Evolutionary conservation across 2,888 invertebrate species (phyloP).

Genomic region (Nudaria mundana): DNA sequence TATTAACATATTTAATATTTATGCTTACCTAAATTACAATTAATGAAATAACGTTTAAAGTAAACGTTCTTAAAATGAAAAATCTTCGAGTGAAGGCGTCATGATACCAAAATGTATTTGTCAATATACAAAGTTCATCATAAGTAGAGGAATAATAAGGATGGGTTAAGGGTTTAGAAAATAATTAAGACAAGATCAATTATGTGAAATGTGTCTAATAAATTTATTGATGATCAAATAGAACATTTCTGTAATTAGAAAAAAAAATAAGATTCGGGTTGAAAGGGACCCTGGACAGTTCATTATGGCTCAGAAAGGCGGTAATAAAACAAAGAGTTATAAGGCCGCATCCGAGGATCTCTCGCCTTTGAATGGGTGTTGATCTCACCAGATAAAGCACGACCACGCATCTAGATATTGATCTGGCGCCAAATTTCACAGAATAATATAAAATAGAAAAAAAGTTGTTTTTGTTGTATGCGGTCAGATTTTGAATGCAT

Average conservation of each 20-base stretch:
- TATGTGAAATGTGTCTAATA: background rate
- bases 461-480: slow-evolving; percentile 40
- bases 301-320: slow-evolving; percentile 51
- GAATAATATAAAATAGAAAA: slow-evolving; percentile 49
- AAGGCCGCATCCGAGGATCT: slow-evolving; percentile 47
- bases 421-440: slow-evolving; percentile 78
- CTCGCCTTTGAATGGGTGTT: slow-evolving; percentile 57
- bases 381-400: slow-evolving; percentile 62
- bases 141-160: too few relatives aligned
- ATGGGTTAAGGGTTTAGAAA: too few relatives aligned
- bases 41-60: too few relatives aligned
- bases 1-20: too few relatives aligned
- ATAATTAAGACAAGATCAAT: background rate
- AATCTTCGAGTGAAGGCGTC: too few relatives aligned
- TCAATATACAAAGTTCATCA: too few relatives aligned
- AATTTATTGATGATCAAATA: too few relatives aligned
- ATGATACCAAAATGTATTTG: too few relatives aligned
- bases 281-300: slow-evolving; percentile 30
- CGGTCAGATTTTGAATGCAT: slow-evolving; percentile 10
- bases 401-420: slow-evolving; percentile 47
- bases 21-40: too few relatives aligned
- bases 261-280: slow-evolving; percentile 35
- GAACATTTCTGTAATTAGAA: slow-evolving; percentile 37
- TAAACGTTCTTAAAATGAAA: too few relatives aligned
- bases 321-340: slow-evolving; percentile 63